phyloP scores from a whole-genome alignment of 2,113 vertebrate genomes.

The Scomber scombrus region DNA sequence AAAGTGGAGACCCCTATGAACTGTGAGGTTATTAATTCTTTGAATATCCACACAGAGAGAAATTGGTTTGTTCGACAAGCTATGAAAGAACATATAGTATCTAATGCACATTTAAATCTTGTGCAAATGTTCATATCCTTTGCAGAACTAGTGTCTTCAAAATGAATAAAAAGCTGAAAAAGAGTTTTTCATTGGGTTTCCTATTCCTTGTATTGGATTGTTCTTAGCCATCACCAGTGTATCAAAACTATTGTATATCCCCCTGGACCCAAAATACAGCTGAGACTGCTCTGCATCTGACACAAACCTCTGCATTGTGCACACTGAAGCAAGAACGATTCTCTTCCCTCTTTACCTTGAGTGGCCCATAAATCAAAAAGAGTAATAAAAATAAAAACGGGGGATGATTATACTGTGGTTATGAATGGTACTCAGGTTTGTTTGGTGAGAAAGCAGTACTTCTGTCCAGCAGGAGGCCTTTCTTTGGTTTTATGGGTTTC shows the following conservation, averaged over 20 bases:
- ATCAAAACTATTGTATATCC: background rate
- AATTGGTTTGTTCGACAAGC: conserved; percentile 15
- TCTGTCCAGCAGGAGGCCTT: conserved; percentile 27
- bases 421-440: conserved; percentile 55
- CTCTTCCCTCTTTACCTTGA: conserved; percentile 46
- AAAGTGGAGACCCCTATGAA: conserved; percentile 17
- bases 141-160: conserved; percentile 51
- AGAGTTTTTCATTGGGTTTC: conserved; percentile 29
- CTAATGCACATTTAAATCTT: conserved; percentile 34
- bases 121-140: conserved; percentile 40
- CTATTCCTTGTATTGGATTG: background rate
- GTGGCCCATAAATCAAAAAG: conserved; percentile 56
- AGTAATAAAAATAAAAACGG: conserved; percentile 13
- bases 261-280: background rate
- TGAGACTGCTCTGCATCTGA: background rate
- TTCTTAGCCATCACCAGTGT: background rate
- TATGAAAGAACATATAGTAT: conserved; percentile 1
- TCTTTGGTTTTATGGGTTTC: conserved; percentile 57
- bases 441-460: conserved; percentile 63
- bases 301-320: conserved; percentile 53
- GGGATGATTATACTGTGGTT: conserved; percentile 39
- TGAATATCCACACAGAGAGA: conserved; percentile 2
- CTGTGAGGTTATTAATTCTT: conserved; percentile 27
- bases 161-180: conserved; percentile 65
- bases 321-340: conserved; percentile 36